These are phyloP conservation scores for Sussaba pulchella DNA, from an alignment of 2,888 invertebrate species.

Conservation along the genomic window DNA sequence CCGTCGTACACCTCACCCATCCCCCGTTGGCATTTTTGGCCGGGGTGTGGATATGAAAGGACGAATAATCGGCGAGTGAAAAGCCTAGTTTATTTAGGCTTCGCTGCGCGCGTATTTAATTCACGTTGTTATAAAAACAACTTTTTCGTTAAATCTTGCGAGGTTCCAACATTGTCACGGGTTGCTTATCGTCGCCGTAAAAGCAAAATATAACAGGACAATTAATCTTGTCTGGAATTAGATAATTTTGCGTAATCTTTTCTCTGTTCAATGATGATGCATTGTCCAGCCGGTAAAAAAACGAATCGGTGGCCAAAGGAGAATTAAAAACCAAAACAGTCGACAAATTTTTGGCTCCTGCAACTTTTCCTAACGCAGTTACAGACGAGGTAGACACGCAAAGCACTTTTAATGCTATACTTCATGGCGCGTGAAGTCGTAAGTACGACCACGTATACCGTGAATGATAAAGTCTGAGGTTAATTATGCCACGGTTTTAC, in stretches of 20 bases:
- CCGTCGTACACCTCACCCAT: conserved; percentile 5
- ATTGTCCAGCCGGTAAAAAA: no score
- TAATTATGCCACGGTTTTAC: conserved; percentile 70
- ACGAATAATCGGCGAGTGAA: conserved; percentile 36
- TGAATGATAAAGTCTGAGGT: conserved; percentile 53
- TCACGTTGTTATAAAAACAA: conserved; percentile 4
- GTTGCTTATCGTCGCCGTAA: not conserved
- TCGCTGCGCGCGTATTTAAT: conserved; percentile 6
- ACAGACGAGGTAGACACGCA: conserved; percentile 30
- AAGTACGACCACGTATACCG: conserved; percentile 53
- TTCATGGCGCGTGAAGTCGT: conserved; percentile 67
- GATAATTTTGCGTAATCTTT: conserved; percentile 51
- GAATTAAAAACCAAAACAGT: conserved; percentile 30
- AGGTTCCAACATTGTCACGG: not conserved
- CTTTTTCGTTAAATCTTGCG: not conserved
- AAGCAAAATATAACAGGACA: conserved; percentile 51
- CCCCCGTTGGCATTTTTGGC: conserved; percentile 22
- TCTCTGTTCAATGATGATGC: conserved; percentile 7
- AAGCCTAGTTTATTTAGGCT: conserved; percentile 24
- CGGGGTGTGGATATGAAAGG: not conserved
- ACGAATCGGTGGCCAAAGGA: not conserved
- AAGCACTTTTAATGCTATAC: conserved; percentile 65
- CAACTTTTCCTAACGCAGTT: conserved; percentile 22
- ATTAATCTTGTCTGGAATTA: conserved; percentile 62
- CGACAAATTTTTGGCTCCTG: conserved; percentile 32